These are phyloP conservation scores for Speoplatyrhinus poulsoni DNA, from an alignment of 2,113 vertebrate species.

Conservation along the genomic window DNA sequence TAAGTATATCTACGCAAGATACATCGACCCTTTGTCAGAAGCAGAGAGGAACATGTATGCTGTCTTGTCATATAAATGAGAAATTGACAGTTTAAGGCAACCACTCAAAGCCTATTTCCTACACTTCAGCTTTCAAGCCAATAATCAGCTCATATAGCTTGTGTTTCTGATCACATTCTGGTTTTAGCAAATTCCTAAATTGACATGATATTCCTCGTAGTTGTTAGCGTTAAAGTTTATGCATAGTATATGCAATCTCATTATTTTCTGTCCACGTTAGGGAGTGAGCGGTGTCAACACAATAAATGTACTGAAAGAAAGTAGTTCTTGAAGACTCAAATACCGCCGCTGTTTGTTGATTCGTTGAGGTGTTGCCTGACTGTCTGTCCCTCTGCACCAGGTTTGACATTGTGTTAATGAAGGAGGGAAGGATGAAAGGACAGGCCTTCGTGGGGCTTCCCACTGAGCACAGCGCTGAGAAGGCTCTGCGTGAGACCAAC, in stretches of 20 bases:
- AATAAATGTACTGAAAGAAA: too few species aligned
- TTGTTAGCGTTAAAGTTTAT: too few species aligned
- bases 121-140: not conserved
- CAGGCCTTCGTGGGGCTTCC: constrained; percentile 96
- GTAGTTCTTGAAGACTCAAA: too few species aligned
- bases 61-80: not conserved
- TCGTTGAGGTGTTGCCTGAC: not conserved
- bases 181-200: too few species aligned
- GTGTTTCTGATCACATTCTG: too few species aligned
- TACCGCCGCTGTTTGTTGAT: too few species aligned
- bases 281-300: too few species aligned
- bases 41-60: constrained; percentile 93
- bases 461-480: constrained; percentile 88
- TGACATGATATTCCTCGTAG: too few species aligned
- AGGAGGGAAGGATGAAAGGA: constrained; percentile 98
- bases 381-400: constrained; percentile 64
- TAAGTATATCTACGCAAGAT: constrained; percentile 96
- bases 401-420: constrained; percentile 98
- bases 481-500: constrained; percentile 92
- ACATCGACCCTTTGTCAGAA: constrained; percentile 87
- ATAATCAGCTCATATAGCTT: not conserved
- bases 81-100: not conserved
- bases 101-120: too few species aligned
- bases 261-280: too few species aligned
- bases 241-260: too few species aligned